Percentiles rank a stretch among this genome's conserved stretches.
Evolutionary conservation across 1,140 invertebrate genomes (phyloP).

Genomic region (Schlechtendalia chinensis): DNA sequence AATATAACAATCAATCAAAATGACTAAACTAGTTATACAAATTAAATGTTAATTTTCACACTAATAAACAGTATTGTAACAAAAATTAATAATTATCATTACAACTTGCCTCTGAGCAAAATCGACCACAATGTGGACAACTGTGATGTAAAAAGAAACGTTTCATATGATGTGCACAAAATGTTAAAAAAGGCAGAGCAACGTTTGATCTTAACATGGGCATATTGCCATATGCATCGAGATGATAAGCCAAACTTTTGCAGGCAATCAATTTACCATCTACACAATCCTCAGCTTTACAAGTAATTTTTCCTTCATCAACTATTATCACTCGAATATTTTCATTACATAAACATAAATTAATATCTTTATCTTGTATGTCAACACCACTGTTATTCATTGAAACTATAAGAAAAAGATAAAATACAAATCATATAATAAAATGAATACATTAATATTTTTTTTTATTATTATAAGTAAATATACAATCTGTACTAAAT

Average conservation of each 20-base stretch:
- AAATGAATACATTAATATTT: background rate
- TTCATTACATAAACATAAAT: conserved; percentile 59
- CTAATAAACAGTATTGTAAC: background rate
- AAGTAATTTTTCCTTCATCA: conserved; percentile 59
- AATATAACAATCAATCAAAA: background rate
- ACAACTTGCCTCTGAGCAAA: conserved; percentile 77
- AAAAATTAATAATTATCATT: background rate
- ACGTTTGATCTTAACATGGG: conserved; percentile 67
- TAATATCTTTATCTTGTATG: background rate
- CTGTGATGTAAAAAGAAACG: conserved; percentile 79
- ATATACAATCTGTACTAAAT: too few relatives aligned
- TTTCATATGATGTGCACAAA: conserved; percentile 77
- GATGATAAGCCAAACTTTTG: conserved; percentile 68
- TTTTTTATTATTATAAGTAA: too few relatives aligned
- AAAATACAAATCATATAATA: background rate
- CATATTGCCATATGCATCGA: conserved; percentile 60
- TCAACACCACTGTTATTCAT: background rate
- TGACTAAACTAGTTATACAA: background rate
- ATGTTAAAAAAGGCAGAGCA: conserved; percentile 77
- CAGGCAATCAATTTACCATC: conserved; percentile 78
- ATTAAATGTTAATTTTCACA: background rate
- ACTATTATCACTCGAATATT: conserved; percentile 58
- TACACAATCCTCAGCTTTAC: conserved; percentile 75
- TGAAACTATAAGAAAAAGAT: background rate
- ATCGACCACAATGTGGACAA: conserved; percentile 86